These are phyloP conservation scores for Lamellibrachia columna DNA, from an alignment of 2,888 invertebrate genomes.

Conservation along the genomic window DNA sequence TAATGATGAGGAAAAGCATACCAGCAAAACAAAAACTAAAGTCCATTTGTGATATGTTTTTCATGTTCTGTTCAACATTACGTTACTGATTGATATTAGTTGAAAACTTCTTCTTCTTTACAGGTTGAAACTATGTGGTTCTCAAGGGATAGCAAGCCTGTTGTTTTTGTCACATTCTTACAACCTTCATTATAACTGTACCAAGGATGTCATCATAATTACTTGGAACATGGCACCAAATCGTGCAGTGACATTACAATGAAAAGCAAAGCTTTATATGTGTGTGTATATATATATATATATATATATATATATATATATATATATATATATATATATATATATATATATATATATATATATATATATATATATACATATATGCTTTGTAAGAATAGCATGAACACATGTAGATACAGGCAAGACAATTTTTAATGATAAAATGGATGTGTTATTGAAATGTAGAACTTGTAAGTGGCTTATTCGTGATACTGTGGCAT, in stretches of 20 bases:
- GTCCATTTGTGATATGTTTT: background rate
- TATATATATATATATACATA: too few species aligned
- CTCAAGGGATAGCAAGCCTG: background rate
- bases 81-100: background rate
- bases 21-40: too few species aligned
- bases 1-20: too few species aligned
- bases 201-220: background rate
- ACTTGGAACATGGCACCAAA: background rate
- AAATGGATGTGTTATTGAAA: background rate
- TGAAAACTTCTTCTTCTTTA: background rate
- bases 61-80: background rate
- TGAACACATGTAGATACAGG: background rate
- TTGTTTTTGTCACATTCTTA: background rate
- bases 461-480: background rate
- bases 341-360: background rate
- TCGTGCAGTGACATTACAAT: background rate
- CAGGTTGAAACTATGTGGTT: background rate
- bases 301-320: background rate
- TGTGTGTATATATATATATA: background rate
- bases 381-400: background rate
- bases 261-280: background rate
- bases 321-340: background rate
- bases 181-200: background rate
- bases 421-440: background rate
- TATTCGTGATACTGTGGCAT: background rate